Evolutionary conservation across 2,888 invertebrate genomes (phyloP).

Genomic region (Heteromyza rotundicornis): DNA sequence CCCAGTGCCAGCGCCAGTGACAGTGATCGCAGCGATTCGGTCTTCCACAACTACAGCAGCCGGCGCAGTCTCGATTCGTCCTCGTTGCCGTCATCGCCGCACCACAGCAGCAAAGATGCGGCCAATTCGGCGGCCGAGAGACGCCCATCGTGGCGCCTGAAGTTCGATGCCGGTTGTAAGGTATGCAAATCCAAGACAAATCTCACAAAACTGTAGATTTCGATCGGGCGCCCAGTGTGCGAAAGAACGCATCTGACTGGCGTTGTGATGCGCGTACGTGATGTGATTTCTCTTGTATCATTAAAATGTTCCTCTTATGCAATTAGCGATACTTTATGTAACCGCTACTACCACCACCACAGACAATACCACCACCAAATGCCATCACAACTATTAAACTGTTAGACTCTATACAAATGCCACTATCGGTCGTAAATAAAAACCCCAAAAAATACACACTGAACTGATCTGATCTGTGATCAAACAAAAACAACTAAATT

Average conservation of each 20-base stretch:
- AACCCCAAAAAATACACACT: no score
- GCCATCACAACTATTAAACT: no score
- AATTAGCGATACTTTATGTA: background rate
- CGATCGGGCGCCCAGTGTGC: background rate
- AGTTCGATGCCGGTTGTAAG: slow-evolving; percentile 90
- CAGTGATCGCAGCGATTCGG: slow-evolving; percentile 37
- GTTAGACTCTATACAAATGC: no score
- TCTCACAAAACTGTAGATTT: no score
- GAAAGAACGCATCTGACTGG: background rate
- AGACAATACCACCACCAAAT: background rate
- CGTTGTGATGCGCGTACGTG: background rate
- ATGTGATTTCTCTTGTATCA: no score
- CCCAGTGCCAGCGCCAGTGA: slow-evolving; percentile 19
- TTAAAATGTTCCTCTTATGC: background rate
- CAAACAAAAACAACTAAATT: no score
- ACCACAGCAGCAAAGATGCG: slow-evolving; percentile 29
- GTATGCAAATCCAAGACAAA: slow-evolving; percentile 65
- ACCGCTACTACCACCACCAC: background rate
- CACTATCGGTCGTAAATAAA: no score
- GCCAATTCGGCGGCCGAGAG: slow-evolving; percentile 66
- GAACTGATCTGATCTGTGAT: no score
- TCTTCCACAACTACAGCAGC: slow-evolving; percentile 35
- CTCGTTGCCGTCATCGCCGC: slow-evolving; percentile 42
- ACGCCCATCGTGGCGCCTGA: slow-evolving; percentile 90
- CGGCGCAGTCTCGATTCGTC: slow-evolving; percentile 39